A percentile compares a stretch with the other conserved stretches of the same genome.
Evolutionary conservation across 1,140 invertebrate genomes (phyloP).

Genomic region (Aradophagus sp.): DNA sequence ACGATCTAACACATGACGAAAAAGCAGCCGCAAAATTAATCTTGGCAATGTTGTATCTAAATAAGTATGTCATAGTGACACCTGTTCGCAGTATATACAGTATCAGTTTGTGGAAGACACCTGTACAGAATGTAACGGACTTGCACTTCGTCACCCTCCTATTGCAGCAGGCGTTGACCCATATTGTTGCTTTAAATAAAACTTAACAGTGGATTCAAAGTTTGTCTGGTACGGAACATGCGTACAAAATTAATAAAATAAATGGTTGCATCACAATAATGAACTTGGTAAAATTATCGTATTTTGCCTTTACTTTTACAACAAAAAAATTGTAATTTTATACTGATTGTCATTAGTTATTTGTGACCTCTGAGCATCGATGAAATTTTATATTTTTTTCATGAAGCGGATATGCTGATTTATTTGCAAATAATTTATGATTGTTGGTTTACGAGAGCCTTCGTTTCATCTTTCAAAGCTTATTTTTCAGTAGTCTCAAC

Average conservation of each 20-base stretch:
- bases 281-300: too few relatives aligned
- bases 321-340: too few relatives aligned
- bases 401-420: too few relatives aligned
- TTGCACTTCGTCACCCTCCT: conserved; percentile 19
- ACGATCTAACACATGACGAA: conserved; percentile 1
- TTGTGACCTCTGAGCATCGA: too few relatives aligned
- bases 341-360: too few relatives aligned
- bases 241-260: conserved; percentile 2
- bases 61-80: conserved; percentile 38
- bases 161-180: conserved; percentile 29
- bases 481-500: too few relatives aligned
- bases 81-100: conserved; percentile 34
- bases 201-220: conserved; percentile 11
- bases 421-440: too few relatives aligned
- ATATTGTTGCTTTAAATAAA: conserved; percentile 21
- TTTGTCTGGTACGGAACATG: conserved; percentile 6
- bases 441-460: too few relatives aligned
- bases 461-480: too few relatives aligned
- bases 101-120: conserved; percentile 14
- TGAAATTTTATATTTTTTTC: too few relatives aligned
- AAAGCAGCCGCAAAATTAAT: conserved; percentile 27
- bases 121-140: conserved; percentile 39
- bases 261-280: too few relatives aligned
- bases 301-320: too few relatives aligned
- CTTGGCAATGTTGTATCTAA: conserved; percentile 5